Base-by-base conservation (phyloP, 2,797 vertebrate species). In the Etheostoma nigrum region DNA sequence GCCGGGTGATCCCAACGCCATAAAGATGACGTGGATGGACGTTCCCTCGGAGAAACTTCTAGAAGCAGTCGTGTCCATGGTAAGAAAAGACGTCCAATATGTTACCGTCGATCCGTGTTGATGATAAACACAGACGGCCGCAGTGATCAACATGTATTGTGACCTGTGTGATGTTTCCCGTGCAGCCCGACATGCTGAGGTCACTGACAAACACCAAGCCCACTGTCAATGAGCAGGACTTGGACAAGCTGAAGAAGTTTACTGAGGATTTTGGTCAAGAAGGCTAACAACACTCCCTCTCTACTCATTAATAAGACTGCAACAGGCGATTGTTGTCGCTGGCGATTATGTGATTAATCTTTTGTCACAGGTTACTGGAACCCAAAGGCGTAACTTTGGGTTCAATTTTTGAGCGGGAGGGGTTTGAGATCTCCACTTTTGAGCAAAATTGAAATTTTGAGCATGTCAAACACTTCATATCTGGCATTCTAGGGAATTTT, bases 251-350 rank as follows among this genome's bases (percentile, higher is more conserved):
- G 72, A 96, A 92, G 95, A 97, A 98, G 91, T 99, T 99, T 87
- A 98, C 97, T 62, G 95, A 97, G 73, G 97, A 99, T 81, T 99
- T 99, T 91, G 98, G 98, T 83, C 98, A 99, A 87, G 97, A 99
- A 88, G 97, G 97, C 77, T 99, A 94, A 96, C 2, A 47, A 36
- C 6, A 27, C 7, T 42, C 6, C 15, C 8, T 19, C 2, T 71
- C 36, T 45, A 6, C 53, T 64, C 52, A 58, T 44, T 16, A 51
- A 53, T 6, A 36, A 11, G 49, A 71, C 64, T 72, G 60, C 16
- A 47, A 47, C 30, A 52, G 23, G 53, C 25, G 6, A 5, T 12
- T n/a, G 15, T 54, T 62, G 55, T 59, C 57, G 45, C 62, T 60
- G 44, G 84, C 69, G 42, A 3, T 47, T 49, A 64, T 1, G 36